Evolutionary conservation across 2,797 vertebrate genomes (phyloP), one percentile per base, ranked within the genome.

Genomic region (Spea hammondii): DNA sequence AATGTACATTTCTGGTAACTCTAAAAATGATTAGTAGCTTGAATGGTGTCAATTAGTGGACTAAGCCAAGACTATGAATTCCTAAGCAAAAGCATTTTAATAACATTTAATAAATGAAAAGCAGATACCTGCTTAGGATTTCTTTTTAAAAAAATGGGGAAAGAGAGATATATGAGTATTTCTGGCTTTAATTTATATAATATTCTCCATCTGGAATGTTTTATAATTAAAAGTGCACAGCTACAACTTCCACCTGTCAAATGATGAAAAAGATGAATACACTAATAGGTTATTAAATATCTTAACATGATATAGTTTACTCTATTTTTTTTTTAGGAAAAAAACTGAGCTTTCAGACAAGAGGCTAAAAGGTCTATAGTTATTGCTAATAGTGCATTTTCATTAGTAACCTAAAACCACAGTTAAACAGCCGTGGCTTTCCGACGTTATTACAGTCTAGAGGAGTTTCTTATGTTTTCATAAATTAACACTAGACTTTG

Each of bases 161-260:
- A 94, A 95, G 96, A 96, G 4, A 95, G 96, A 95, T 93, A 94
- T 96, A 93, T 88, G 94, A 97, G 94, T 91, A 93, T 93, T 91
- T 96, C 96, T 98, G 96, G 94, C 95, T 97, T 95, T 97, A 95
- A 98, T 99, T 97, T 97, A 95, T 90, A 91, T 88, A 85, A 93
- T 92, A 90, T 94, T 95, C 92, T 93, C 96, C 97, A 98, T 99
- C 96, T 99, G 97, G 96, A 97, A 96, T 96, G 94, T 93, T 93
- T 98, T 98, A 98, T 96, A 97, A 98, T 98, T 98, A 97, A 97
- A 97, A 97, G 96, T 96, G 95, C 93, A 92, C 93, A 92, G 93
- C 94, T 95, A 95, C 94, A 95, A 95, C 94, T 98, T 99, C 97
- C 97, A 98, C 96, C 97, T 99, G 96, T 97, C 96, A 97, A 95